phyloP scores from a whole-genome alignment of 64 coral and sea anemone species.

The Platygyra sinensis region DNA sequence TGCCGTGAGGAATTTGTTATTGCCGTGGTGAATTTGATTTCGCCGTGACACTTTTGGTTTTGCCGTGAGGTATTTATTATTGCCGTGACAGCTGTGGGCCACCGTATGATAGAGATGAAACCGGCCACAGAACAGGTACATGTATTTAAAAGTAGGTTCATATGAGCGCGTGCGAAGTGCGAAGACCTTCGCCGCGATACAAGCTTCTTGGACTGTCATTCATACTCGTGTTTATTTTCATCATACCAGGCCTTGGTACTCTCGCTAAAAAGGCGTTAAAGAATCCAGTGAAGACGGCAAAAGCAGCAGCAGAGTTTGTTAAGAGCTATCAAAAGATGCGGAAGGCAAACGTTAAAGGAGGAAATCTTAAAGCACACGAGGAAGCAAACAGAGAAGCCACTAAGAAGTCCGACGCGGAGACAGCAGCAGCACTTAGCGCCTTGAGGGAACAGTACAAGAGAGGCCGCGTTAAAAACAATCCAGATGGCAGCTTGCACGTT shows the following conservation, averaged over 20 bases:
- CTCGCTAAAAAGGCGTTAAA: slow-evolving; percentile 19
- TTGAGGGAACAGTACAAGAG: slow-evolving; percentile 75
- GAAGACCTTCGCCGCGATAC: neutral
- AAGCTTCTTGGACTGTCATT: too few relatives aligned
- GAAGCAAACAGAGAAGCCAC: slow-evolving; percentile 68
- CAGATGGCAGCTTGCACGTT: slow-evolving; percentile 55
- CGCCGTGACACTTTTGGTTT: too few relatives aligned
- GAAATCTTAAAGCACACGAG: slow-evolving; percentile 58
- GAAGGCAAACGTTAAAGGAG: slow-evolving; percentile 37
- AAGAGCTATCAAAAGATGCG: slow-evolving; percentile 52
- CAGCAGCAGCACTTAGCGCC: slow-evolving; percentile 57
- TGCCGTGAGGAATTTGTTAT: too few relatives aligned
- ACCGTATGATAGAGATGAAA: slow-evolving; percentile 64
- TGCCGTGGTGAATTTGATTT: too few relatives aligned
- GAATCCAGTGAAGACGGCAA: slow-evolving; percentile 13
- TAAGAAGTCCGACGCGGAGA: slow-evolving; percentile 26
- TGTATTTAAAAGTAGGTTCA: slow-evolving; percentile 4
- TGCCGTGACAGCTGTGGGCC: too few relatives aligned
- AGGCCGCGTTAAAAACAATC: slow-evolving; percentile 25
- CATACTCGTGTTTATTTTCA: neutral
- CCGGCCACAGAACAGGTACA: slow-evolving; percentile 76
- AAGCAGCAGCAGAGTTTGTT: slow-evolving; percentile 26
- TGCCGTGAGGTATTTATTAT: too few relatives aligned
- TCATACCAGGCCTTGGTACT: slow-evolving; percentile 61
- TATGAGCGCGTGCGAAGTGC: too few relatives aligned